A percentile compares a stretch with the other conserved stretches of the same genome.
phyloP scores from a whole-genome alignment of 2,113 vertebrate genomes.

The Variabilichromis moorii region DNA sequence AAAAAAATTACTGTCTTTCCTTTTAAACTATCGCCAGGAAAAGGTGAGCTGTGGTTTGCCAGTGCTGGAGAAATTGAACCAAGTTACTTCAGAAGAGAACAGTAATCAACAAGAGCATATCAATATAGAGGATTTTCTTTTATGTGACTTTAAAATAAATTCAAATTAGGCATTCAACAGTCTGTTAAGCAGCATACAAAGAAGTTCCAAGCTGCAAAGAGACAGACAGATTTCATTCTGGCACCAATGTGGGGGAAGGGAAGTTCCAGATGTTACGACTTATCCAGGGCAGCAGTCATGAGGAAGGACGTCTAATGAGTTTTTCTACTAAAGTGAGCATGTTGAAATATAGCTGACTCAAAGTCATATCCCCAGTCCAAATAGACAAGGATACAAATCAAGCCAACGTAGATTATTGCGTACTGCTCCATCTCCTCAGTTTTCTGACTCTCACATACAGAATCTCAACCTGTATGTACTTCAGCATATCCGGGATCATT shows the following conservation, averaged over 20 bases:
- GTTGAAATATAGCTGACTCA: not conserved
- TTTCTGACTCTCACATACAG: not conserved
- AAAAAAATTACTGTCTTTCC: not conserved
- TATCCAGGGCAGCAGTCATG: not conserved
- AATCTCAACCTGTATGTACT: not conserved
- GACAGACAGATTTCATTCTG: not conserved
- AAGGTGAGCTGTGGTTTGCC: not conserved
- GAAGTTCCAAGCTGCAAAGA: not conserved
- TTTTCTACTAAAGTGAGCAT: conserved; percentile 4
- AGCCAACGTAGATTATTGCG: not conserved
- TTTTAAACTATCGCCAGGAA: not conserved
- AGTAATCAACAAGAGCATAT: not conserved
- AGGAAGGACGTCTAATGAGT: not conserved
- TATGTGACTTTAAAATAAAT: not conserved
- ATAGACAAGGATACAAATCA: not conserved
- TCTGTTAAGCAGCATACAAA: not conserved
- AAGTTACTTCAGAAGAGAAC: not conserved
- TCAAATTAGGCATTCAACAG: not conserved
- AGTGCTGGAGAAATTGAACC: not conserved
- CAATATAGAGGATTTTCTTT: not conserved
- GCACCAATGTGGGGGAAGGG: not conserved
- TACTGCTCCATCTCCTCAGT: not conserved
- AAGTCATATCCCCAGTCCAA: not conserved
- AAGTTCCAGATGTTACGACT: conserved; percentile 39
- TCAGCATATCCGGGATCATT: not conserved